Conservation (phyloP, 2,888 invertebrate species). For the Drosophila melanosoma region DNA sequence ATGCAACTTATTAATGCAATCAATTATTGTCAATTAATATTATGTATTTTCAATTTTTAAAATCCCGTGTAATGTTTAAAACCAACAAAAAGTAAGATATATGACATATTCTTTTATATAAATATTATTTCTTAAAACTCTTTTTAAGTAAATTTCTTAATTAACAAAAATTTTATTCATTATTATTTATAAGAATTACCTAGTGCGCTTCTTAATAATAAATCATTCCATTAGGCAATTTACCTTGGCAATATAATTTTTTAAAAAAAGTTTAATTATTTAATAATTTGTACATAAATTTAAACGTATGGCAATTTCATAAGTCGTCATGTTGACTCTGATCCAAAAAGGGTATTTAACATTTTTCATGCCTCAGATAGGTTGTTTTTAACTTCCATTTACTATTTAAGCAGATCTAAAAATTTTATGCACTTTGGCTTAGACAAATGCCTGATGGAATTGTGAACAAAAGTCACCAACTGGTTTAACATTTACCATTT, state of each 20-base stretch:
- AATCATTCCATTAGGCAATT: neutral
- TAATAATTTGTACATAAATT: neutral
- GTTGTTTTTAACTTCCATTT: neutral
- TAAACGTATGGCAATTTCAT: no score
- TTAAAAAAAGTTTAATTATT: neutral
- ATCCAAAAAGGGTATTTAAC: neutral
- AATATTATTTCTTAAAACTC: no score
- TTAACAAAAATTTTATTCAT: no score
- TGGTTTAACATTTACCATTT: conserved; percentile 24
- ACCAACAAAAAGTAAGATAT: no score
- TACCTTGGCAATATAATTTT: neutral
- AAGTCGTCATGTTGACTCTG: neutral
- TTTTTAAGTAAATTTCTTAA: no score
- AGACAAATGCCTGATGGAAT: neutral
- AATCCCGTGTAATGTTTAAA: no score
- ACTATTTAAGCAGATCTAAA: neutral
- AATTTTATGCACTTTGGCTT: neutral
- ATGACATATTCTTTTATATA: no score
- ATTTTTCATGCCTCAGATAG: no score
- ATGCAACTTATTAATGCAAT: no score
- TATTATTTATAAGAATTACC: neutral
- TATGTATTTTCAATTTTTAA: no score
- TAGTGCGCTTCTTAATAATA: neutral
- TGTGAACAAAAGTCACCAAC: neutral
- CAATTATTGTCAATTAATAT: no score